These are phyloP conservation scores for Bellardia bayeri DNA, from an alignment of 2,888 invertebrate species.

Conservation along the genomic window DNA sequence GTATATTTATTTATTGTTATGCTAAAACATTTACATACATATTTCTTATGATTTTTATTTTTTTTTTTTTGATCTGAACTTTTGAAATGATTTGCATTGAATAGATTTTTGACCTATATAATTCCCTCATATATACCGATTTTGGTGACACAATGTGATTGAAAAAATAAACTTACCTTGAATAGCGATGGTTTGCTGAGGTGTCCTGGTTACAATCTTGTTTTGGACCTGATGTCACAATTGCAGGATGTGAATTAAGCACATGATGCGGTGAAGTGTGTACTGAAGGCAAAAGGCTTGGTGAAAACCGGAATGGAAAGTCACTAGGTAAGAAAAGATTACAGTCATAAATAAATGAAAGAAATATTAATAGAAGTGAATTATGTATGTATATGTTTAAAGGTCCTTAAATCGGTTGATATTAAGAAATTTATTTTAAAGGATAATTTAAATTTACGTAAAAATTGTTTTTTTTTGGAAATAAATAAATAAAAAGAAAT, in stretches of 20 bases:
- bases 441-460: too few relatives aligned
- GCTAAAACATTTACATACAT: neutral
- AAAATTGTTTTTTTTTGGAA: too few relatives aligned
- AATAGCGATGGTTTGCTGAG: conserved; percentile 90
- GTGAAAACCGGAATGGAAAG: conserved; percentile 94
- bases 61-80: neutral
- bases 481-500: too few relatives aligned
- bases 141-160: neutral
- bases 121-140: too few relatives aligned
- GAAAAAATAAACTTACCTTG: conserved; percentile 84
- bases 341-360: neutral
- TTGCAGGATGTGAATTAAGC: conserved; percentile 92
- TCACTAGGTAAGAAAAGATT: conserved; percentile 85
- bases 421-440: too few relatives aligned
- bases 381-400: neutral
- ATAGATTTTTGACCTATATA: conserved; percentile 3
- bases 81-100: neutral
- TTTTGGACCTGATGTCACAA: conserved; percentile 90
- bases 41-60: too few relatives aligned
- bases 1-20: neutral
- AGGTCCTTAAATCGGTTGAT: too few relatives aligned
- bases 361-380: neutral
- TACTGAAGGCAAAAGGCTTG: conserved; percentile 92
- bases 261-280: conserved; percentile 89
- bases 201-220: conserved; percentile 88